Evolutionary conservation across 2,797 vertebrate species (phyloP), one percentile per base, ranked within the genome.

Genomic region (Sebastes nivosus): DNA sequence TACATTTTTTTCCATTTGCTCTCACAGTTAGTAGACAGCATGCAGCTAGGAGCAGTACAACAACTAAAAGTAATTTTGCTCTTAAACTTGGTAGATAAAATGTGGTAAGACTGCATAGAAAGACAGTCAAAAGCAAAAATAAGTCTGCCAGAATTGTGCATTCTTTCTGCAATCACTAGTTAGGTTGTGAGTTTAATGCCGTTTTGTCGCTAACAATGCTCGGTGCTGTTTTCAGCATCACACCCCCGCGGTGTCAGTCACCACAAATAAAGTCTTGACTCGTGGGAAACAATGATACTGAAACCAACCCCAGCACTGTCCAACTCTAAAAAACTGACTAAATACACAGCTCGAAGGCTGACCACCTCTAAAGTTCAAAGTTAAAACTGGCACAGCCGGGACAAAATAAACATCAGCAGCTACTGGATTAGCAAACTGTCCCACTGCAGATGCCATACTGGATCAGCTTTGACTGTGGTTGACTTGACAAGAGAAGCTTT

Each of bases 351-450:
- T 63, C 10, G 4, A 78, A 29, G 50, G 32, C 20, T 13, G 16
- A 54, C 50, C 29, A 25, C 20, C 50, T 34, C 63, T 61, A 5
- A 14, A 20, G 59, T 68, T 74, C 52, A 75, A 70, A 42, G 75
- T 27, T 61, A 25, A 77, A 82, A 68, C 11, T 24, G 67, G 46
- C 59, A 54, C n/a, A 60, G 66, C 24, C 6, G 1, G 18, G 63
- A 70, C 66, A 79, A 87, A 82, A 46, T 67, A 85, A 87, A 79
- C 81, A 87, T 64, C 7, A 46, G 42, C 32, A 29, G 61, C 68
- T 36, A 25, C 25, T 50, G 42, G 71, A 83, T 84, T 67, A 76
- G n/a, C 55, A 34, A 32, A 69, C 54, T 29, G 52, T 52, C 52
- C 59, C n/a, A 30, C 32, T 58, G 34, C 77, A 71, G 42, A 72